Percentiles rank a stretch among this genome's conserved stretches.
Evolutionary conservation across 2,113 vertebrate genomes (phyloP).

Genomic region (Aegithalos caudatus): DNA sequence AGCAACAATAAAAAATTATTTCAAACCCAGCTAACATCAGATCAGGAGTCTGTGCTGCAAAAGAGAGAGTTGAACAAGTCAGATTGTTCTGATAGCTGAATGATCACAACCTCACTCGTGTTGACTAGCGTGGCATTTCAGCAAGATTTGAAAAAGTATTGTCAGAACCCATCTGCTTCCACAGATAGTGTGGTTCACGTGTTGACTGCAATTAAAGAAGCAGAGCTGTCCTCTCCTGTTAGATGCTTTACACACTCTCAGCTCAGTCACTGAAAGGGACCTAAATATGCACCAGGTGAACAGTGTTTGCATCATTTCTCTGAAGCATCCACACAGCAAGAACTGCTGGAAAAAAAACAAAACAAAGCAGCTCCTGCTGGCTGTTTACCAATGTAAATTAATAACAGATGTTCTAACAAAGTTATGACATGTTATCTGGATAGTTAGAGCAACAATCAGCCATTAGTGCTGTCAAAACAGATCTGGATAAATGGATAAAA

Average conservation of each 20-base stretch:
- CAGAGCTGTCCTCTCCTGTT: not conserved
- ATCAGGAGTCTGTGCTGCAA: not conserved
- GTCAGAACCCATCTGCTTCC: constrained; percentile 9
- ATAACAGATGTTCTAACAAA: constrained; percentile 40
- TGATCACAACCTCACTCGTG: not conserved
- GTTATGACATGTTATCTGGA: not conserved
- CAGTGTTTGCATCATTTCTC: not conserved
- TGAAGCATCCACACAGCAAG: not conserved
- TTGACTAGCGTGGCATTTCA: not conserved
- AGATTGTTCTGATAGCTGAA: not conserved
- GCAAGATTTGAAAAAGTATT: not conserved
- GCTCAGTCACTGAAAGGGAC: not conserved
- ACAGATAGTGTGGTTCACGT: not conserved
- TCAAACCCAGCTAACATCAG: not conserved
- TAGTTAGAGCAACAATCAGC: not conserved
- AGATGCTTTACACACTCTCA: not conserved
- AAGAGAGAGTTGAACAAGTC: not conserved
- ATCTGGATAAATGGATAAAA: not conserved
- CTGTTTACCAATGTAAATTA: constrained; percentile 18
- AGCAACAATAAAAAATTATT: not conserved
- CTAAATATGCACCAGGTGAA: not conserved
- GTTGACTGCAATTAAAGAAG: not conserved
- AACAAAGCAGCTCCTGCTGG: not conserved
- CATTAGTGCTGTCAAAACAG: not conserved
- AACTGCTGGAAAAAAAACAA: not conserved